Conservation (phyloP, 1,140 invertebrate genomes). For the Hypothenemus hampei region DNA sequence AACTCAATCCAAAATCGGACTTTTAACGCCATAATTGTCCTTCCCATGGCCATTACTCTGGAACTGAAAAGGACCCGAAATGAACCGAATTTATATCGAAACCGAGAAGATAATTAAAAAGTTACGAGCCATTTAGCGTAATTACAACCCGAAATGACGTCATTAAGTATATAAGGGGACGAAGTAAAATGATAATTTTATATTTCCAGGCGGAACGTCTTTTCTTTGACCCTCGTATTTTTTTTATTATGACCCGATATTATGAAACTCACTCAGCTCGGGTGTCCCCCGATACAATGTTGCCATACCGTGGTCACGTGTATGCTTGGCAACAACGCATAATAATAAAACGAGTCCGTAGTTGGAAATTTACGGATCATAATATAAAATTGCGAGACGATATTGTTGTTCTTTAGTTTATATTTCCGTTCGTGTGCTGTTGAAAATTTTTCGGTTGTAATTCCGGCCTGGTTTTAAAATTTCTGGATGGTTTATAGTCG, state of each 20-base stretch:
- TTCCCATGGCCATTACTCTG: too few relatives aligned
- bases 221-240: not conserved
- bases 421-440: constrained; percentile 5
- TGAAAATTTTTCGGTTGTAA: constrained; percentile 11
- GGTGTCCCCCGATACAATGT: constrained; percentile 7
- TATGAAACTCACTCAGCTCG: too few relatives aligned
- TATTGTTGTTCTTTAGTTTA: constrained; percentile 13
- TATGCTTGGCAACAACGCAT: constrained; percentile 3
- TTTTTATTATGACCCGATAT: not conserved
- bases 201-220: not conserved
- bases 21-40: too few relatives aligned
- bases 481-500: not conserved
- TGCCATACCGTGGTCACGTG: not conserved
- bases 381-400: constrained; percentile 7
- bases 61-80: too few relatives aligned
- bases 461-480: constrained; percentile 1
- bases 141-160: constrained; percentile 1
- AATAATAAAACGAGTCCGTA: constrained; percentile 3
- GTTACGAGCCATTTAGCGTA: constrained; percentile 3
- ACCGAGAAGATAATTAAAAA: constrained; percentile 8
- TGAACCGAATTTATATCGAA: not conserved
- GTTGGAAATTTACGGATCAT: constrained; percentile 8
- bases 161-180: not conserved
- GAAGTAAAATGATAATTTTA: not conserved
- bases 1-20: too few relatives aligned